phyloP scores from a whole-genome alignment of 2,888 invertebrate genomes.

The Troides oblongomaculatus region DNA sequence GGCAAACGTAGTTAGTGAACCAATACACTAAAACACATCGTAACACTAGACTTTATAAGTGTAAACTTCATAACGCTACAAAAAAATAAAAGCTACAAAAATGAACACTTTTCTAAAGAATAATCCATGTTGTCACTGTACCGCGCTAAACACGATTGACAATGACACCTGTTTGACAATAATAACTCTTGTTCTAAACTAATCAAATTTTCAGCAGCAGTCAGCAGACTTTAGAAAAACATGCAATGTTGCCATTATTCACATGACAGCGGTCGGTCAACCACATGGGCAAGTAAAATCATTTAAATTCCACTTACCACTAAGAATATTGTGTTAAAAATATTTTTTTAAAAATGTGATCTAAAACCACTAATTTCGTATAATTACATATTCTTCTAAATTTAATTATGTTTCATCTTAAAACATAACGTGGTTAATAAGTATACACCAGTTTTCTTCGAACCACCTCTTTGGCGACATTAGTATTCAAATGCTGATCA shows the following conservation, averaged over 20 bases:
- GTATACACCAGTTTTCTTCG: too few relatives aligned
- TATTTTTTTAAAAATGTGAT: too few relatives aligned
- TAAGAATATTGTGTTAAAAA: too few relatives aligned
- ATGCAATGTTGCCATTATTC: background rate
- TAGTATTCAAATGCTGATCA: too few relatives aligned
- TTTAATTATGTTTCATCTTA: too few relatives aligned
- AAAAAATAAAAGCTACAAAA: background rate
- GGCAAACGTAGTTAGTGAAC: background rate
- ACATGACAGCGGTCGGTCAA: background rate
- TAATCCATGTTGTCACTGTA: conserved; percentile 22
- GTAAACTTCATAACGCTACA: background rate
- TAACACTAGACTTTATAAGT: background rate
- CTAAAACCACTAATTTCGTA: too few relatives aligned
- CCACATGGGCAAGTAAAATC: too few relatives aligned
- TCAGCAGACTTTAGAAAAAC: background rate
- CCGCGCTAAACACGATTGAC: conserved; percentile 30
- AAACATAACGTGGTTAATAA: too few relatives aligned
- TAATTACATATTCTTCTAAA: too few relatives aligned
- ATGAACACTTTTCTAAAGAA: background rate
- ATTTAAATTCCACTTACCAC: too few relatives aligned
- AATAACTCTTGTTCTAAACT: conserved; percentile 1
- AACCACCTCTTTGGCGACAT: too few relatives aligned
- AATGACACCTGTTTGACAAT: conserved; percentile 25
- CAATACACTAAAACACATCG: conserved; percentile 11
- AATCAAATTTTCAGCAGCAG: background rate